Evolutionary conservation across 1,140 invertebrate genomes (phyloP), one percentile per base, ranked within the genome.

Genomic region (Magallana gigas): DNA sequence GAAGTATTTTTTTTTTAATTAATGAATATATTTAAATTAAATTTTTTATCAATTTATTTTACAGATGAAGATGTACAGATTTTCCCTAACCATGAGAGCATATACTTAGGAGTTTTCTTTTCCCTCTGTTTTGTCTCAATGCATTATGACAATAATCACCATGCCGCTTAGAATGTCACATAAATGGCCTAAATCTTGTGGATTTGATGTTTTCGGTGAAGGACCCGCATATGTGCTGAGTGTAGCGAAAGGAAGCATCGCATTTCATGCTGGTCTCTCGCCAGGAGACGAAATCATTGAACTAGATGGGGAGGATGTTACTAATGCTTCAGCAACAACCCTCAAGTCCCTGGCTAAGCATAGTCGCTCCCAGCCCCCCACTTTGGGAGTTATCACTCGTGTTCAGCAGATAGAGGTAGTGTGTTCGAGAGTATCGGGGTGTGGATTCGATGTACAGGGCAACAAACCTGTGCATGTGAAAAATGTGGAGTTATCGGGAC

Each of bases 221-320:
- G 94, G 94, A 7, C 94, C 94, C 14, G 89, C 91, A 85, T 95
- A 93, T 89, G 93, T 95, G 11, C 85, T 92, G 48, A 88, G 85
- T 86, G 94, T 95, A 11, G 93, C 94, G 16, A 91, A 91, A 85
- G 92, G 91, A 12, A 93, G 93, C 85, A 84, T 92, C 1, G 94
- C 94, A 14, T 90, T 92, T 82, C 90, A 91, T 57, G 92, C 93
- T 57, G 94, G 94, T 9, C 89, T 95, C 6, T 86, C 88, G n/a
- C 89, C 92, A 59, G 94, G 94, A 14, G 94, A 95, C 85, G 93
- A 94, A 83, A 91, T 95, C 23, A 68, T 95, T 14, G 92, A 94
- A 84, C 82, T 95, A 18, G 93, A 94, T 84, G 93, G 91, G 8
- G 91, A 92, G 29, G 94, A 95, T 90, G 94, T 95, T 1, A 90